Conservation (phyloP, 1,140 invertebrate genomes). For the Solenopsis invicta region DNA sequence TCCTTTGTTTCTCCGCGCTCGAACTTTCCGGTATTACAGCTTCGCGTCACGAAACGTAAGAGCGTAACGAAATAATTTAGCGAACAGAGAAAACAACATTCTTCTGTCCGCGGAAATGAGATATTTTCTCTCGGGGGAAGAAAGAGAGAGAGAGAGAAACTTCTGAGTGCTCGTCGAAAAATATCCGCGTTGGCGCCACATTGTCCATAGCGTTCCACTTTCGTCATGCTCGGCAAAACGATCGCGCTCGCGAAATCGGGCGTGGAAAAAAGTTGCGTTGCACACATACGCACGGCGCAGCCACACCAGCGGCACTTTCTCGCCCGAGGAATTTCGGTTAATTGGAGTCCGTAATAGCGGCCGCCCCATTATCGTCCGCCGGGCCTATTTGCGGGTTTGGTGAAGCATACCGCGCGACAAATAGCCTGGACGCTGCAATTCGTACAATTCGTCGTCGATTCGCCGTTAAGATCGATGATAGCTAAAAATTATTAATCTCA, state of each 20-base stretch:
- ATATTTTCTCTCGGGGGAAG: conserved; percentile 4
- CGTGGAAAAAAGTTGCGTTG: conserved; percentile 3
- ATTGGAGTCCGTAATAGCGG: conserved; percentile 52
- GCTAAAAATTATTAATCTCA: neutral
- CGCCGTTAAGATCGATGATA: neutral
- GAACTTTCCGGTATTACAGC: conserved; percentile 29
- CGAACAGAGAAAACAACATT: conserved; percentile 10
- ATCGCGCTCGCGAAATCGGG: conserved; percentile 18
- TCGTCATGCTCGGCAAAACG: neutral
- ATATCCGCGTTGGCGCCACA: conserved; percentile 5
- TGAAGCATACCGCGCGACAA: conserved; percentile 37
- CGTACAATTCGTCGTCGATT: conserved; percentile 3
- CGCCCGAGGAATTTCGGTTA: conserved; percentile 51
- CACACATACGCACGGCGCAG: neutral
- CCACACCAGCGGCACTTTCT: conserved; percentile 6
- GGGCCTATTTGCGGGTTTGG: conserved; percentile 50
- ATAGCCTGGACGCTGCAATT: conserved; percentile 2
- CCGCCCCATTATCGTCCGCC: conserved; percentile 34
- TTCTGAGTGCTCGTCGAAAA: neutral
- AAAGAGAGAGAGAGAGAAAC: neutral
- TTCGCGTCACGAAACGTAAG: conserved; percentile 14
- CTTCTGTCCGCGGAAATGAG: conserved; percentile 11
- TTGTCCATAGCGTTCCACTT: conserved; percentile 14
- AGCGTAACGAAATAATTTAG: conserved; percentile 53
- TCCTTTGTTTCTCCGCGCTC: conserved; percentile 35